Percentiles rank a stretch among this genome's conserved stretches.
Conservation (phyloP, 2,888 invertebrate genomes). For the Chrysolina haemoptera region DNA sequence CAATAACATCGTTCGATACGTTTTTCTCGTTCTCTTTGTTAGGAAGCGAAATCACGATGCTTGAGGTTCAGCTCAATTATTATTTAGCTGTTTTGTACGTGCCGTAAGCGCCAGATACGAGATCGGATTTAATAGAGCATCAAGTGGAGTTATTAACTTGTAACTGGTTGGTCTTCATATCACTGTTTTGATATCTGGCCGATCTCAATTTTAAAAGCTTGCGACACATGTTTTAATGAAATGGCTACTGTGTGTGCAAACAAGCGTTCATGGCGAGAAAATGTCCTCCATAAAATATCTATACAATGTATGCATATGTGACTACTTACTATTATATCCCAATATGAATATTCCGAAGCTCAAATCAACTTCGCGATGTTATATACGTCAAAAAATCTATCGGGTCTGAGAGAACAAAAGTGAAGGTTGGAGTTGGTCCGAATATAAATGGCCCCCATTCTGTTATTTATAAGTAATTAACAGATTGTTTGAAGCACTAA, state of each 20-base stretch:
- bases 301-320: not conserved
- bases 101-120: conserved; percentile 7
- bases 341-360: too few relatives aligned
- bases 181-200: conserved; percentile 14
- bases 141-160: conserved; percentile 26
- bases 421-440: too few relatives aligned
- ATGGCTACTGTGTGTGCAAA: not conserved
- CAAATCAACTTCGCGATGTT: too few relatives aligned
- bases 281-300: conserved; percentile 12
- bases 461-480: too few relatives aligned
- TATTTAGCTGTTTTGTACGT: conserved; percentile 26
- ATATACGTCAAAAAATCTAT: too few relatives aligned
- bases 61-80: conserved; percentile 31
- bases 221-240: not conserved
- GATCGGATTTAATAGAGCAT: conserved; percentile 34
- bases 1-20: not conserved
- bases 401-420: too few relatives aligned
- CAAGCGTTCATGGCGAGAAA: not conserved
- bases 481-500: too few relatives aligned
- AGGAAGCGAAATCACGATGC: conserved; percentile 28
- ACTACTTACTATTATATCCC: too few relatives aligned
- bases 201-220: conserved; percentile 15
- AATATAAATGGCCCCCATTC: too few relatives aligned
- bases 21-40: conserved; percentile 28
- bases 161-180: conserved; percentile 5